phyloP scores from a whole-genome alignment of 2,113 vertebrate species.

The Gambusia affinis region DNA sequence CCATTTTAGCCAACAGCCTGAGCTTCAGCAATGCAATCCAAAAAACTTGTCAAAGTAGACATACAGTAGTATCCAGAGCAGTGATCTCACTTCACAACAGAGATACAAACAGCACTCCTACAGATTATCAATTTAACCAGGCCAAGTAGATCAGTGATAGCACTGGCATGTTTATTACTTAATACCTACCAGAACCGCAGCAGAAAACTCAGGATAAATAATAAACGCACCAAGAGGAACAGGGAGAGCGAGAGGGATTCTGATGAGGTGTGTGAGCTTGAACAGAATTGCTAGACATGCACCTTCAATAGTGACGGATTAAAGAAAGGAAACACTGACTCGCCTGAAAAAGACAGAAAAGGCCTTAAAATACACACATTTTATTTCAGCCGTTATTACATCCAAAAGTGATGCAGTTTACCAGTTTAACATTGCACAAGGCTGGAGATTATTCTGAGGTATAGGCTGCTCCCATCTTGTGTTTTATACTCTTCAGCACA shows the following conservation, averaged over 20 bases:
- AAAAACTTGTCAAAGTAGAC: neutral
- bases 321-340: neutral
- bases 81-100: conserved; percentile 3
- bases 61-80: neutral
- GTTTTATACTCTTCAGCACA: too few relatives aligned
- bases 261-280: neutral
- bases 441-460: too few relatives aligned
- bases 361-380: too few relatives aligned
- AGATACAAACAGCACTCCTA: neutral
- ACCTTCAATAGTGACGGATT: neutral
- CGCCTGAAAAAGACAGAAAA: too few relatives aligned
- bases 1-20: neutral
- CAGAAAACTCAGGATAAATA: conserved; percentile 12
- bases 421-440: too few relatives aligned
- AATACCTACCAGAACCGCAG: conserved; percentile 12
- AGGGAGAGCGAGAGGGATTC: neutral
- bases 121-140: conserved; percentile 10
- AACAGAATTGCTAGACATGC: neutral
- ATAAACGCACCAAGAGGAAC: neutral
- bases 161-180: conserved; percentile 6
- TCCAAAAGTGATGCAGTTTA: too few relatives aligned
- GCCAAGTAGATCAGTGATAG: conserved; percentile 8
- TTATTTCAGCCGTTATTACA: too few relatives aligned
- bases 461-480: too few relatives aligned
- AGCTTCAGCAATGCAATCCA: neutral